A percentile compares a stretch with the other conserved stretches of the same genome.
phyloP scores from a whole-genome alignment of 2,113 vertebrate species.

The Mastomys natalensis region DNA sequence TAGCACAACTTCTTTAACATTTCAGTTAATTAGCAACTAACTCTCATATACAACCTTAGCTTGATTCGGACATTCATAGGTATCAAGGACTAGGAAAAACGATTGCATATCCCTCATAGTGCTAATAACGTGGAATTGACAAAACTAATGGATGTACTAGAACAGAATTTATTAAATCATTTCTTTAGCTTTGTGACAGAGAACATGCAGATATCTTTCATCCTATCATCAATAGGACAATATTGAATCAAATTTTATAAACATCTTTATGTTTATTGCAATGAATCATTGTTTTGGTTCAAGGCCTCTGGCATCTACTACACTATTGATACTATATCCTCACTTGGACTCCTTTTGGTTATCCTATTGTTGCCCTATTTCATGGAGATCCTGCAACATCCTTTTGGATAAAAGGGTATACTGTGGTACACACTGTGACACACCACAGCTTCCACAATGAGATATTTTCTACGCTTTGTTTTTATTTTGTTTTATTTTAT shows the following conservation, averaged over 20 bases:
- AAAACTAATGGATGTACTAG: background rate
- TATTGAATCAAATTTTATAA: background rate
- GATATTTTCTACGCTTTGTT: background rate
- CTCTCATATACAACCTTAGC: background rate
- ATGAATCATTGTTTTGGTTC: background rate
- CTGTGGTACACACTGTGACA: background rate
- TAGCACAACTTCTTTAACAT: background rate
- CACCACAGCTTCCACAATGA: background rate
- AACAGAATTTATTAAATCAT: background rate
- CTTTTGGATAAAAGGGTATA: background rate
- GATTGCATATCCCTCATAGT: background rate
- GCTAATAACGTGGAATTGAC: background rate
- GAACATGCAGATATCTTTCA: background rate
- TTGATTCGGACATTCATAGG: background rate
- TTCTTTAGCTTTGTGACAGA: background rate
- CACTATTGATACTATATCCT: background rate
- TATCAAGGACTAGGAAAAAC: background rate
- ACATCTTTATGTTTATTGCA: background rate
- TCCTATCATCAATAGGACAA: too few relatives aligned
- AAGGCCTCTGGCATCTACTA: background rate
- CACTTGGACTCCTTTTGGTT: background rate
- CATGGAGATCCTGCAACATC: background rate
- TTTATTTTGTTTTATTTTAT: background rate
- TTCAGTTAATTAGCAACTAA: background rate
- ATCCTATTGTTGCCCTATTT: background rate